Evolutionary conservation across 2,888 invertebrate species (phyloP).

Genomic region (Hypsopygia costalis): DNA sequence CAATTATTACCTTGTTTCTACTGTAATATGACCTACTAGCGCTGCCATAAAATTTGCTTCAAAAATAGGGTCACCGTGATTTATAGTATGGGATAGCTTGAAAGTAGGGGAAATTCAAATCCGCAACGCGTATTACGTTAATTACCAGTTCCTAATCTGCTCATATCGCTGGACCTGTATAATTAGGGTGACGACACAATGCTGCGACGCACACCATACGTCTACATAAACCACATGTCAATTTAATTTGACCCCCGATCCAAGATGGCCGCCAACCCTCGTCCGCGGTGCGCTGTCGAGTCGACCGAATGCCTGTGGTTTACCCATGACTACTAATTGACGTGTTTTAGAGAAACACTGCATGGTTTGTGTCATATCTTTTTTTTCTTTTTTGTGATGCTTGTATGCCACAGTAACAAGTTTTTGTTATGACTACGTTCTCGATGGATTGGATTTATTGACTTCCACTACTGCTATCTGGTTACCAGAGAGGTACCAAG

Average conservation of each 20-base stretch:
- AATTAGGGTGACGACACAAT: slow-evolving; percentile 77
- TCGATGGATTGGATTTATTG: slow-evolving; percentile 2
- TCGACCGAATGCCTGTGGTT: slow-evolving; percentile 62
- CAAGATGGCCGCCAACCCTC: slow-evolving; percentile 72
- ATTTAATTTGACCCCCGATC: slow-evolving; percentile 75
- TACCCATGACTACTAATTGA: slow-evolving; percentile 65
- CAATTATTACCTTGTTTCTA: slow-evolving; percentile 6
- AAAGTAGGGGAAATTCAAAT: slow-evolving; percentile 48
- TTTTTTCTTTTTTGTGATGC: slow-evolving; percentile 27
- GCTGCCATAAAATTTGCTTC: slow-evolving; percentile 24
- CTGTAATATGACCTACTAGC: slow-evolving; percentile 6
- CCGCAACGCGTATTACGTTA: slow-evolving; percentile 57
- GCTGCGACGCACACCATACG: slow-evolving; percentile 63
- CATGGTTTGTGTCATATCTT: slow-evolving; percentile 47
- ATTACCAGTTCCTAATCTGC: slow-evolving; percentile 65
- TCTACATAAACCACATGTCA: slow-evolving; percentile 73
- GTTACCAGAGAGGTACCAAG: slow-evolving; percentile 8
- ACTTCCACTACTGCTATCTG: slow-evolving; percentile 3
- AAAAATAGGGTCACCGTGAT: slow-evolving; percentile 34
- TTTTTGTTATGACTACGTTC: slow-evolving; percentile 5
- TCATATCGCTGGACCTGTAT: slow-evolving; percentile 63
- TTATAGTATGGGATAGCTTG: slow-evolving; percentile 38
- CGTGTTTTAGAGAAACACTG: slow-evolving; percentile 64
- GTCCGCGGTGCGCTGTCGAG: slow-evolving; percentile 38
- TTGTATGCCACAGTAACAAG: not conserved